phyloP scores from a whole-genome alignment of 2,113 vertebrate genomes.

The Rynchops niger region DNA sequence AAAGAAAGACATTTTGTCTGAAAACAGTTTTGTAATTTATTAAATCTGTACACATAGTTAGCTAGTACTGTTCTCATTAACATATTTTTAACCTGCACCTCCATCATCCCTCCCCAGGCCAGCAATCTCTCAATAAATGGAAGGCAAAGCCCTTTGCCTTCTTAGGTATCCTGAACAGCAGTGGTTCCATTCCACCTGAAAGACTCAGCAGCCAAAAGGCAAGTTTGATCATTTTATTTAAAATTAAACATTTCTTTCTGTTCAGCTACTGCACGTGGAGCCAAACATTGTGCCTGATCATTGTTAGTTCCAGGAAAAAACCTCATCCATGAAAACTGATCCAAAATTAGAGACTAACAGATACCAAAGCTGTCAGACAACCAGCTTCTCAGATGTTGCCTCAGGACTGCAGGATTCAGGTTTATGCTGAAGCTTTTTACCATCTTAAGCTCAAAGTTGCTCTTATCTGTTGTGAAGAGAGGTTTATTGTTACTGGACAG shows the following conservation, averaged over 20 bases:
- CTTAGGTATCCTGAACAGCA: background rate
- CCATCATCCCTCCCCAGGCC: background rate
- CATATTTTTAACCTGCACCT: background rate
- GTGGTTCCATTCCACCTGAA: background rate
- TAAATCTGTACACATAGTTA: background rate
- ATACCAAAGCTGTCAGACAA: background rate
- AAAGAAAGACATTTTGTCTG: background rate
- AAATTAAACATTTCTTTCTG: slow-evolving; percentile 21
- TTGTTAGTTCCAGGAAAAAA: background rate
- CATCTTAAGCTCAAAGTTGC: background rate
- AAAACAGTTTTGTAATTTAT: slow-evolving; percentile 36
- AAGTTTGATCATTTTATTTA: slow-evolving; percentile 39
- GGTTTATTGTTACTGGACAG: background rate
- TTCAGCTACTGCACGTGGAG: background rate
- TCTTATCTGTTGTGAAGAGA: background rate
- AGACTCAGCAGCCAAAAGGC: background rate
- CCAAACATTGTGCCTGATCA: background rate
- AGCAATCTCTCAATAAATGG: background rate
- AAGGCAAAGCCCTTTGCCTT: background rate
- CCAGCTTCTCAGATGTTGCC: background rate
- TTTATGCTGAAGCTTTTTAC: background rate
- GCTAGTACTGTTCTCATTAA: background rate
- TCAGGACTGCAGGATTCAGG: background rate
- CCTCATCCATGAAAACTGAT: background rate
- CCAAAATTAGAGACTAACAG: background rate